phyloP scores from a whole-genome alignment of 2,888 invertebrate species.

The Folsomia manolachei region DNA sequence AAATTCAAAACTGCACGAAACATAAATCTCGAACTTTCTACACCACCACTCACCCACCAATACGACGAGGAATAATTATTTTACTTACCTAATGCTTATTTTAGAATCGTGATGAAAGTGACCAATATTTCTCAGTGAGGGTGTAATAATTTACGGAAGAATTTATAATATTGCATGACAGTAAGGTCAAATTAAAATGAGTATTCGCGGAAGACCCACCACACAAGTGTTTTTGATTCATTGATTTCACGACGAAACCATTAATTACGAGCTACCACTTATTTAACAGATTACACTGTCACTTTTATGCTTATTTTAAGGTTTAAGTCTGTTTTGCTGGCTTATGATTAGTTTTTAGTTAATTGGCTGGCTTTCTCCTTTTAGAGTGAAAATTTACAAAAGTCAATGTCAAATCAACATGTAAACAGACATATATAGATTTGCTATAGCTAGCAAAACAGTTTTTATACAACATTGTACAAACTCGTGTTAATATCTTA shows the following conservation, averaged over 20 bases:
- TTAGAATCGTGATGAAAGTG: not conserved
- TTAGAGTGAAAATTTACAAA: not conserved
- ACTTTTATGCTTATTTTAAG: no score
- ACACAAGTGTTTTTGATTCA: no score
- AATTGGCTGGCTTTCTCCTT: no score
- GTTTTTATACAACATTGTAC: not conserved
- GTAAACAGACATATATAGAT: not conserved
- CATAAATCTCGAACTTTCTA: no score
- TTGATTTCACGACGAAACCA: no score
- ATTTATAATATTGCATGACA: not conserved
- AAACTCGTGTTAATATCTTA: not conserved
- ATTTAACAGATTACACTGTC: no score
- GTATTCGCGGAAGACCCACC: conserved; percentile 7
- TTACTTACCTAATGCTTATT: no score
- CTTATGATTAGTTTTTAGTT: no score
- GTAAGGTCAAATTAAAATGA: no score
- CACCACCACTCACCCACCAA: not conserved
- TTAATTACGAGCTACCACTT: no score
- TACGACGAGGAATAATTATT: not conserved
- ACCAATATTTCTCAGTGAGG: not conserved
- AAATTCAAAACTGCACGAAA: not conserved
- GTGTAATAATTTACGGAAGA: not conserved
- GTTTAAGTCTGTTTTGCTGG: no score
- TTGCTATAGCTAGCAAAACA: not conserved
- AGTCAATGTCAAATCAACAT: not conserved